A percentile compares a stretch with the other conserved stretches of the same genome.
These are phyloP conservation scores for Hecatera dysodea DNA, from an alignment of 2,888 invertebrate genomes.

Conservation along the genomic window DNA sequence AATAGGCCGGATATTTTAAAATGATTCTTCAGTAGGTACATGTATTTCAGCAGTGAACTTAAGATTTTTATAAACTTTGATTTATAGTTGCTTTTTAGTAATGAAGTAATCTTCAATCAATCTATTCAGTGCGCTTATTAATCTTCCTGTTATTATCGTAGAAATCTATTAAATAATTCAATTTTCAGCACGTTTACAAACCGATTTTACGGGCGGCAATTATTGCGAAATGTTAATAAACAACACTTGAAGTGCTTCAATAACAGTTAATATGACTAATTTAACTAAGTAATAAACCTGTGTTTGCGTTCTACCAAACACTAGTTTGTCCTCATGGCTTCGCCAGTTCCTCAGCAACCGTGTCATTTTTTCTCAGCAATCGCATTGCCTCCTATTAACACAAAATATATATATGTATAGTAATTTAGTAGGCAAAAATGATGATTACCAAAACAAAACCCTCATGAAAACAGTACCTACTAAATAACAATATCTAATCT, in stretches of 20 bases:
- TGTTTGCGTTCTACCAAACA: neutral
- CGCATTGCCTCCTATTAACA: too few relatives aligned
- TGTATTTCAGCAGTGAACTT: too few relatives aligned
- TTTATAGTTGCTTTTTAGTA: too few relatives aligned
- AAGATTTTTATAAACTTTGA: too few relatives aligned
- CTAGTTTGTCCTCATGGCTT: neutral
- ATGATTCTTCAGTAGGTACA: too few relatives aligned
- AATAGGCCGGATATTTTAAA: neutral
- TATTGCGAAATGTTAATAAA: conserved; percentile 1
- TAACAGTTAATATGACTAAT: neutral
- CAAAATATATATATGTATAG: too few relatives aligned
- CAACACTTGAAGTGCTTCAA: neutral
- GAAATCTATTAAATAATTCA: neutral
- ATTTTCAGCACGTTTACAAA: neutral
- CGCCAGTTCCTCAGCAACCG: too few relatives aligned
- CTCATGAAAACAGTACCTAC: neutral
- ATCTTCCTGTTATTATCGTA: neutral
- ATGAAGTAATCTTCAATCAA: neutral
- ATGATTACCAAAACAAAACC: neutral
- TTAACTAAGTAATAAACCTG: neutral
- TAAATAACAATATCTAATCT: neutral
- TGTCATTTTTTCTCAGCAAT: neutral
- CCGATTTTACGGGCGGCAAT: neutral
- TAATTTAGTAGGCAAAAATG: too few relatives aligned
- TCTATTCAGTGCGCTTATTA: neutral